These are phyloP conservation scores for Oreonectes daqikongensis DNA, from an alignment of 2,797 vertebrate genomes.

Conservation along the genomic window DNA sequence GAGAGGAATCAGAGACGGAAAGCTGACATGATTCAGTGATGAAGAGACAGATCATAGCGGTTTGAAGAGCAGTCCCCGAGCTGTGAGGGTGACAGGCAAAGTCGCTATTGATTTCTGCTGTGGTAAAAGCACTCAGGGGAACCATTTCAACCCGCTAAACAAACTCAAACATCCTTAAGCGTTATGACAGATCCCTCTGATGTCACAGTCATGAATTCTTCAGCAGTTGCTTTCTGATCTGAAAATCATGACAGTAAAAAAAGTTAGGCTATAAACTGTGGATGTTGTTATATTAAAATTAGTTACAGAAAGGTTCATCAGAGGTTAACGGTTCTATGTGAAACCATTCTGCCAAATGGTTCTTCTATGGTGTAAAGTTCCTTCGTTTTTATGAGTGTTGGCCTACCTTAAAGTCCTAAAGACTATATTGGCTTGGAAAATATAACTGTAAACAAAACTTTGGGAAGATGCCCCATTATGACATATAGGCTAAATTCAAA, in stretches of 20 bases:
- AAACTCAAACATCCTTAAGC: constrained; percentile 43
- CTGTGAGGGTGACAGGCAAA: constrained; percentile 46
- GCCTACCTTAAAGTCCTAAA: too few relatives aligned
- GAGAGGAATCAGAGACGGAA: constrained; percentile 34
- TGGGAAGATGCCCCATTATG: background rate
- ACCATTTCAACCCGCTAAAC: constrained; percentile 39
- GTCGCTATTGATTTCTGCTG: constrained; percentile 50
- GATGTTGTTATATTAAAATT: too few relatives aligned
- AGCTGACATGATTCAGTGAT: constrained; percentile 37
- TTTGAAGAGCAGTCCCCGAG: constrained; percentile 25
- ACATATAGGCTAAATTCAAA: too few relatives aligned
- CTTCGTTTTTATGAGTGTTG: too few relatives aligned
- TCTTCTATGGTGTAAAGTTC: too few relatives aligned
- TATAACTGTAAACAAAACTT: too few relatives aligned
- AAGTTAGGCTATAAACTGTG: too few relatives aligned
- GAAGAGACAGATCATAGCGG: constrained; percentile 43
- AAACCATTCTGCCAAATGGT: too few relatives aligned
- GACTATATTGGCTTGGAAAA: too few relatives aligned
- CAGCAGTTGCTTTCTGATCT: constrained; percentile 36
- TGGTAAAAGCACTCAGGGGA: constrained; percentile 55
- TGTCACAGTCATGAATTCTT: constrained; percentile 41
- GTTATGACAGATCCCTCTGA: constrained; percentile 50
- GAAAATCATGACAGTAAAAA: constrained; percentile 4
- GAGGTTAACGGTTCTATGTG: too few relatives aligned
- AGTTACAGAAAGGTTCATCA: too few relatives aligned